Conservation (phyloP, 2,113 vertebrate genomes). For the Peromyscus polionotus region DNA sequence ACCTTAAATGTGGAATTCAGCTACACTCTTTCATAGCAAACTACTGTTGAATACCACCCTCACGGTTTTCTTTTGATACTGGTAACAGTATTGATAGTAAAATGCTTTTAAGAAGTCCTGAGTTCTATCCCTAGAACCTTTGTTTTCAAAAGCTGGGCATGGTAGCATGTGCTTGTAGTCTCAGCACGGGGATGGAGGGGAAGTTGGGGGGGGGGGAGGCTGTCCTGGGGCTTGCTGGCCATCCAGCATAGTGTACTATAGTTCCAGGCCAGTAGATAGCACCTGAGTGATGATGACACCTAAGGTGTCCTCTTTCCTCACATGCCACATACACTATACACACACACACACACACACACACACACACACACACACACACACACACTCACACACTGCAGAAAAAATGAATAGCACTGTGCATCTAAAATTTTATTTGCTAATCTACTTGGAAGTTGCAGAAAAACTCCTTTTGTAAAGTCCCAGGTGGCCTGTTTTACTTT, state of each 20-base stretch:
- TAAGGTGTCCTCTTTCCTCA: not conserved
- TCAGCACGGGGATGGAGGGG: not conserved
- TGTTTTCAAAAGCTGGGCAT: not conserved
- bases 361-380: not conserved
- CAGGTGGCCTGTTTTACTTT: not conserved
- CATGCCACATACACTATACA: not conserved
- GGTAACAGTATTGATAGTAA: not conserved
- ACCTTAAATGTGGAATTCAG: not conserved
- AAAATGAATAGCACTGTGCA: not conserved
- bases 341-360: not conserved
- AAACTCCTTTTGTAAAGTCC: slow-evolving; percentile 34
- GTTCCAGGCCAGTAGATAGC: not conserved
- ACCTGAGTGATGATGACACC: not conserved
- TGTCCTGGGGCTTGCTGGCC: not conserved
- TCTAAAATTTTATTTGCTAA: slow-evolving; percentile 6
- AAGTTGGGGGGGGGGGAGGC: not conserved
- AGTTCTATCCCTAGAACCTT: not conserved
- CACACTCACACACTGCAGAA: not conserved
- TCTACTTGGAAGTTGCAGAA: slow-evolving; percentile 24
- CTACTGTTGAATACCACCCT: not conserved
- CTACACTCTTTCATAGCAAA: not conserved
- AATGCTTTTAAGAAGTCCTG: not conserved
- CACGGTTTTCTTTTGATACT: not conserved
- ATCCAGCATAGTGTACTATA: not conserved
- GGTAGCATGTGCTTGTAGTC: not conserved